Evolutionary conservation across 2,113 vertebrate species (phyloP), one percentile per base, ranked within the genome.

Genomic region (Pelmatolapia mariae): DNA sequence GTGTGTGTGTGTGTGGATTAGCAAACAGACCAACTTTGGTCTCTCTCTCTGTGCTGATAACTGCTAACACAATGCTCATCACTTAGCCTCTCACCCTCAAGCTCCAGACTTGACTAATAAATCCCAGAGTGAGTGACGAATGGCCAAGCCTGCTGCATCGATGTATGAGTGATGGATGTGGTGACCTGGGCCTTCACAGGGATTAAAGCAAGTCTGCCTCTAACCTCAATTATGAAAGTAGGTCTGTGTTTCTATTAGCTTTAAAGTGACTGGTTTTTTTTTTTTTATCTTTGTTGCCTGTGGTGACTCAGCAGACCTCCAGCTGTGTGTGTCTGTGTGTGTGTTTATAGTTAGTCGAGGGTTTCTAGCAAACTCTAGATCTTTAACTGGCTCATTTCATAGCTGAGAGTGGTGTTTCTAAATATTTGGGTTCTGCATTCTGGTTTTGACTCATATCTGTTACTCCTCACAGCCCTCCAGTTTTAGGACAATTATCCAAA

Each of bases 81-180:
- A 82, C 87, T 95, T 95, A 95, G 94, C 94, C 94, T 90, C 84
- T 93, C 57, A 85, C 80, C 93, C 89, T 84, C 76, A 3, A 11
- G 80, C 90, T 85, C 82, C 81, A 93, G 89, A 89, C 90, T 84
- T 82, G 66, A 91, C 92, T 91, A 93, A 94, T 94, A 95, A 90
- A 95, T 93, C 93, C 86, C 92, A 83, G 88, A 92, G 92, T 90
- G 91, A 92, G 86, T 93, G 94, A 95, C 93, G 87, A 88, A 91
- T 81, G 84, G 86, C 61, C 38, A 8, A 87, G 89, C 81, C 89
- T 88, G 85, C 83, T 91, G 84, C 73, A 43, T 81, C 36, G 78
- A 88, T 86, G 87, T 87, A 57, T 86, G 87, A 89, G 89, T 90
- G 91, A 94, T 87, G 86, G 86, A 81, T 91, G 90, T 47, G 36